Percentiles rank a stretch among this genome's conserved stretches.
phyloP scores from a whole-genome alignment of 2,113 vertebrate genomes.

The Cisticola juncidis region DNA sequence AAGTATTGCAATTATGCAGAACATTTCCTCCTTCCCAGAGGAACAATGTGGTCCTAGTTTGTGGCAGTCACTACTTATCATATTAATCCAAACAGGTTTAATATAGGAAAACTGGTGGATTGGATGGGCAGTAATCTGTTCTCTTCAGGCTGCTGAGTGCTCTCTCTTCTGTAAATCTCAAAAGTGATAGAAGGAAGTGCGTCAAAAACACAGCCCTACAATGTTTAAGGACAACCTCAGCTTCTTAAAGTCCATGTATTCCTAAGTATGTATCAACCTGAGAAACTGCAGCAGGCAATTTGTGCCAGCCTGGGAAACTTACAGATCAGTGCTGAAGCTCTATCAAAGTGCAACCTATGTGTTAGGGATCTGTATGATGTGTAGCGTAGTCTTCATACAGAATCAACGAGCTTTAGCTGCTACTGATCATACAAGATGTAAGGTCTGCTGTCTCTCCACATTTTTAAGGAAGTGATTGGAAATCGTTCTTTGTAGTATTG shows the following conservation, averaged over 20 bases:
- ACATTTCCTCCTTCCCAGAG: background rate
- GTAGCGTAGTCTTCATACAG: background rate
- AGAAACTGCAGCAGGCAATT: background rate
- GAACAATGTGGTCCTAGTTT: background rate
- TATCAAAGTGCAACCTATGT: background rate
- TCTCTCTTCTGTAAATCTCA: background rate
- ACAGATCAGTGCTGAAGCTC: background rate
- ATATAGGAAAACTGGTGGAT: background rate
- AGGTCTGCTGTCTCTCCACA: background rate
- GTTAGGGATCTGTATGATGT: background rate
- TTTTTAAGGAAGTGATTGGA: background rate
- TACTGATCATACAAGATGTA: background rate
- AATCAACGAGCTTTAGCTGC: background rate
- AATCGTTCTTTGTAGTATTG: background rate
- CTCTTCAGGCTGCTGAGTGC: background rate
- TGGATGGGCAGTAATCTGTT: background rate
- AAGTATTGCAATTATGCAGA: background rate
- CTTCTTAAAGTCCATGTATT: background rate
- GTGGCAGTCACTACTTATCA: background rate
- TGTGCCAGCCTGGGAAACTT: background rate
- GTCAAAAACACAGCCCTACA: accelerated
- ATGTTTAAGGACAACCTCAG: background rate
- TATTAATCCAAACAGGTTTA: background rate
- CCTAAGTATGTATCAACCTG: background rate
- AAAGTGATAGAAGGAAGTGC: background rate